phyloP scores from a whole-genome alignment of 2,888 invertebrate species.

The Drosophila anomalata region DNA sequence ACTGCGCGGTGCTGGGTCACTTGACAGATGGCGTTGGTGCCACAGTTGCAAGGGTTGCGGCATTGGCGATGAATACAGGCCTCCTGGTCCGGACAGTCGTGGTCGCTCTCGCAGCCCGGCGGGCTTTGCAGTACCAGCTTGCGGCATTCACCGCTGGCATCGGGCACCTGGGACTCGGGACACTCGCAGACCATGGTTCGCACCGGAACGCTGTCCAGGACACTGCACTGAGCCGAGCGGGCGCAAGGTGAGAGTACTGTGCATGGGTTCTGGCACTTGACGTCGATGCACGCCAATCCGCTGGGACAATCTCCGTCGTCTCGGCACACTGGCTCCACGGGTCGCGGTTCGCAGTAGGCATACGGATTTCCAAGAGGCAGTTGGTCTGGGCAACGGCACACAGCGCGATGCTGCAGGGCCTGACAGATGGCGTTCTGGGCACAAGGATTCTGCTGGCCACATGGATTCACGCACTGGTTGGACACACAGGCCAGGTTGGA shows the following conservation, averaged over 20 bases:
- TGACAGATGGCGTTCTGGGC: slow-evolving; percentile 93
- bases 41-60: slow-evolving; percentile 94
- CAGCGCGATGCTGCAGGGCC: slow-evolving; percentile 91
- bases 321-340: slow-evolving; percentile 88
- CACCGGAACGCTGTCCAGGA: slow-evolving; percentile 93
- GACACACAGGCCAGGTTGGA: slow-evolving; percentile 89
- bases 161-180: slow-evolving; percentile 92
- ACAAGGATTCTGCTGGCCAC: slow-evolving; percentile 88
- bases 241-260: slow-evolving; percentile 90
- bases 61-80: slow-evolving; percentile 94
- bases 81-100: slow-evolving; percentile 91
- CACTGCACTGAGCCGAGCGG: slow-evolving; percentile 90
- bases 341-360: slow-evolving; percentile 88
- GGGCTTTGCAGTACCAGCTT: slow-evolving; percentile 89
- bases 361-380: slow-evolving; percentile 92
- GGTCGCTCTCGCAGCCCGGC: slow-evolving; percentile 91
- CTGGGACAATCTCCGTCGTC: slow-evolving; percentile 92
- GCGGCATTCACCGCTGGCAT: slow-evolving; percentile 91
- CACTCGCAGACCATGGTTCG: slow-evolving; percentile 95
- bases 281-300: slow-evolving; percentile 91
- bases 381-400: slow-evolving; percentile 92
- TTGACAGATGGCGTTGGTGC: slow-evolving; percentile 91
- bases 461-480: slow-evolving; percentile 92
- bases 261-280: slow-evolving; percentile 92
- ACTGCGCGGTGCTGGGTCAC: slow-evolving; percentile 93